Evolutionary conservation across 2,113 vertebrate genomes (phyloP).

Genomic region (Engystomops pustulosus): DNA sequence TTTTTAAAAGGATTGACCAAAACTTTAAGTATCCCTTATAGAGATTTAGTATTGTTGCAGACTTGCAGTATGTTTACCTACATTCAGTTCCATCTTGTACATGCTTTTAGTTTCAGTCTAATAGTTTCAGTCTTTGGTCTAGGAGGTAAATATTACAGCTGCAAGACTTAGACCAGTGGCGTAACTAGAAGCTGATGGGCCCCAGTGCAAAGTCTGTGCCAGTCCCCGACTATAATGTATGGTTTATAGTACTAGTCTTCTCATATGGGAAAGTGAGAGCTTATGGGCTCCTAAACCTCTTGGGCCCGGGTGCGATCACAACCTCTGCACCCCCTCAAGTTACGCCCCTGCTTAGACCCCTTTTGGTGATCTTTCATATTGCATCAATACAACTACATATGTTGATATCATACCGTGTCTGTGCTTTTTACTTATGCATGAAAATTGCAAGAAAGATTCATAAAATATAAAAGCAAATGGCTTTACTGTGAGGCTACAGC

Average conservation of each 20-base stretch:
- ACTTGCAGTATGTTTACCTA: background rate
- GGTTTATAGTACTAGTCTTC: too few relatives aligned
- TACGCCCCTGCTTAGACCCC: too few relatives aligned
- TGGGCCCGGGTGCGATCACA: too few relatives aligned
- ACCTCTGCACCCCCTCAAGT: too few relatives aligned
- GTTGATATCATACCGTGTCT: background rate
- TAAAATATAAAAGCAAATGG: background rate
- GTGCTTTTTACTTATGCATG: background rate
- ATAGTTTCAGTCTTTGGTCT: background rate
- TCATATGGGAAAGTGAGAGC: too few relatives aligned
- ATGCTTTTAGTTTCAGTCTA: background rate
- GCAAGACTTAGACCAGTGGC: too few relatives aligned
- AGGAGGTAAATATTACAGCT: too few relatives aligned
- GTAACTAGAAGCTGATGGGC: too few relatives aligned
- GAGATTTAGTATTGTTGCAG: background rate
- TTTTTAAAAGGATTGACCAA: background rate
- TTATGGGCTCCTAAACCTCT: too few relatives aligned
- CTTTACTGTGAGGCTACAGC: background rate
- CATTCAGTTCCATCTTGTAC: background rate
- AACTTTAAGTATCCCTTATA: background rate
- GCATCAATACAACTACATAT: background rate
- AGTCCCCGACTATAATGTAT: too few relatives aligned
- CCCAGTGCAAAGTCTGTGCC: too few relatives aligned
- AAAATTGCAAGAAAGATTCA: background rate
- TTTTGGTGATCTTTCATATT: background rate